A percentile compares a stretch with the other conserved stretches of the same genome.
Evolutionary conservation across 1,140 invertebrate species (phyloP).

Genomic region (Nixonia krombeini): DNA sequence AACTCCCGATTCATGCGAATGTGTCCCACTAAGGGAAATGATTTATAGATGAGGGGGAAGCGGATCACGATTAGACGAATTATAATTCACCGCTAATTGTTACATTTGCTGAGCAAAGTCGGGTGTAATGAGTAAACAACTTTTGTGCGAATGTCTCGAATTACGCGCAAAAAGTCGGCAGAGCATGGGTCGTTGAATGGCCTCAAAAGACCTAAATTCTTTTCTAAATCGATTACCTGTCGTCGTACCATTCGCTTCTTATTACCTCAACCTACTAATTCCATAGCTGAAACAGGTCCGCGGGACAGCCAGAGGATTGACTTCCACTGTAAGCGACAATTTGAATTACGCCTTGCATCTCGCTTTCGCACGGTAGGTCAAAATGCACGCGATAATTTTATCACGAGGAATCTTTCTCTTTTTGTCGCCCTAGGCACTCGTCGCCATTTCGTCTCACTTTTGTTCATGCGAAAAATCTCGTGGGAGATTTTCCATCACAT

Average conservation of each 20-base stretch:
- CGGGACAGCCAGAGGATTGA: constrained; percentile 44
- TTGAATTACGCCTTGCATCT: constrained; percentile 46
- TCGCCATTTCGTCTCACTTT: constrained; percentile 43
- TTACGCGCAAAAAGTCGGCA: constrained; percentile 7
- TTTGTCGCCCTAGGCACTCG: constrained; percentile 44
- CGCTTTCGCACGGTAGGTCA: constrained; percentile 39
- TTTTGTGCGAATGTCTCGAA: constrained; percentile 11
- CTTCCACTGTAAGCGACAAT: constrained; percentile 46
- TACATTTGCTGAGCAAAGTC: no score
- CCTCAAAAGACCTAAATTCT: constrained; percentile 62
- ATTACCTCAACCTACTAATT: constrained; percentile 66
- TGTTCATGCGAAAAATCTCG: constrained; percentile 36
- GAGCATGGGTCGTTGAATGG: constrained; percentile 50
- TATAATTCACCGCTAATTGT: no score
- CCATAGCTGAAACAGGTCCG: constrained; percentile 36
- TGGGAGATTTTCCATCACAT: constrained; percentile 38
- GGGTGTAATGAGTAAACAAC: constrained; percentile 3
- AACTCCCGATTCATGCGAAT: no score
- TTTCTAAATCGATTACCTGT: constrained; percentile 61
- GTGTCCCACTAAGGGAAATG: no score
- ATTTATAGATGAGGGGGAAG: no score
- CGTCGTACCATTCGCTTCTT: constrained; percentile 53
- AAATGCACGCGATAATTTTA: constrained; percentile 43
- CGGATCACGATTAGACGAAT: no score
- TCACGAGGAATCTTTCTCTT: constrained; percentile 47